Evolutionary conservation across 2,888 invertebrate genomes (phyloP).

Genomic region (Stenodema calcarata): DNA sequence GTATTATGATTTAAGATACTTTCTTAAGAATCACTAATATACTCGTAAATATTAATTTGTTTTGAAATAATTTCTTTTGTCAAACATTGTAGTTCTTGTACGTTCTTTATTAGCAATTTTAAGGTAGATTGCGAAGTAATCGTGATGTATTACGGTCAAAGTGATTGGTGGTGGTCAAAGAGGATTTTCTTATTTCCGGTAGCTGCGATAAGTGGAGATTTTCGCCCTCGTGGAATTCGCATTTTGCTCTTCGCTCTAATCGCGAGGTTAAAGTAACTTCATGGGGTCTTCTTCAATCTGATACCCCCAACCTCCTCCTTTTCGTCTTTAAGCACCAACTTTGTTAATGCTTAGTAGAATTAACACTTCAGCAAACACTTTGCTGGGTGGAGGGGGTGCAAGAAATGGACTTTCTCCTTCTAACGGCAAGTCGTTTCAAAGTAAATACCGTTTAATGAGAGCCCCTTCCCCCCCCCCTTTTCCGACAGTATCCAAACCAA

Average conservation of each 20-base stretch:
- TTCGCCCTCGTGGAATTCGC: too few species aligned
- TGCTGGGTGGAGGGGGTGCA: neutral
- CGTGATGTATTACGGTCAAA: too few species aligned
- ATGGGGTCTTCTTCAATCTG: constrained; percentile 17
- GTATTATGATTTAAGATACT: too few species aligned
- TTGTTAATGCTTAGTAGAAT: constrained; percentile 49
- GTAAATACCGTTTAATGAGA: constrained; percentile 45
- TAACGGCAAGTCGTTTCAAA: constrained; percentile 12
- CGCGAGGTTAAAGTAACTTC: neutral
- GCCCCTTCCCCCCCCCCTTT: neutral
- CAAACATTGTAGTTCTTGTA: too few species aligned
- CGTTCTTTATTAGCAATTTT: too few species aligned
- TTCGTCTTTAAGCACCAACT: neutral
- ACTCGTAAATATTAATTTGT: too few species aligned
- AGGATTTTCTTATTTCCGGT: too few species aligned
- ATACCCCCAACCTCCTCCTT: neutral
- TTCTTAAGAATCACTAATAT: too few species aligned
- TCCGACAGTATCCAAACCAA: neutral
- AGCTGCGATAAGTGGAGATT: too few species aligned
- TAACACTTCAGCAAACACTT: constrained; percentile 51
- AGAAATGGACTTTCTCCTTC: constrained; percentile 48
- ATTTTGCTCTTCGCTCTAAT: neutral
- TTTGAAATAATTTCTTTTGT: too few species aligned
- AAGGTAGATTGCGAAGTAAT: too few species aligned
- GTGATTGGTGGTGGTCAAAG: too few species aligned